Evolutionary conservation across 2,113 vertebrate species (phyloP).

Genomic region (Plectropomus leopardus): DNA sequence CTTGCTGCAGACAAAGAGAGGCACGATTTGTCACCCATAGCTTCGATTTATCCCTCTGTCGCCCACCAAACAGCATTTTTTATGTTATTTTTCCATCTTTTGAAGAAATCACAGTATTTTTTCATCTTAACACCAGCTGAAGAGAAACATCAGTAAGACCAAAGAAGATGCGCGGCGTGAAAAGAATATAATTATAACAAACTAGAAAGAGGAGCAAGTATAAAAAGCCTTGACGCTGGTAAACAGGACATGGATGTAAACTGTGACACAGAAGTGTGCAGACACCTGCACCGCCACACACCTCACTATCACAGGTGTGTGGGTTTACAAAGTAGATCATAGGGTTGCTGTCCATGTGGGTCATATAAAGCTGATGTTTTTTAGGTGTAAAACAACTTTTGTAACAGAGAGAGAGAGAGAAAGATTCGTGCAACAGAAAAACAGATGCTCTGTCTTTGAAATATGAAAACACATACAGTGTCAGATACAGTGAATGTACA

Average conservation of each 20-base stretch:
- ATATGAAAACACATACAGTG: constrained; percentile 3
- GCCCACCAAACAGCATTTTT: neutral
- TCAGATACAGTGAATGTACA: constrained; percentile 6
- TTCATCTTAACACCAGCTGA: neutral
- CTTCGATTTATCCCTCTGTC: neutral
- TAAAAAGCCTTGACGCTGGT: neutral
- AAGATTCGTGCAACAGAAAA: neutral
- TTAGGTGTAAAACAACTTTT: neutral
- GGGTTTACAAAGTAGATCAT: constrained; percentile 3
- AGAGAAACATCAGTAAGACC: neutral
- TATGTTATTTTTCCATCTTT: neutral
- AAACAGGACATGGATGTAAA: neutral
- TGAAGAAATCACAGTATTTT: neutral
- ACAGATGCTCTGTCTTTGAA: neutral
- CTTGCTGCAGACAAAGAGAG: no score
- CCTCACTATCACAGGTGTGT: constrained; percentile 20
- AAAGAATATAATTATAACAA: neutral
- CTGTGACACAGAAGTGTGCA: neutral
- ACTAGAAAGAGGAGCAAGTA: neutral
- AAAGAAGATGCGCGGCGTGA: neutral
- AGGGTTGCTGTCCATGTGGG: neutral
- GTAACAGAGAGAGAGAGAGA: neutral
- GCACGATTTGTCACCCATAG: no score
- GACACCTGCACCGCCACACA: neutral
- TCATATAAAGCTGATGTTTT: neutral